phyloP scores from a whole-genome alignment of 1,140 invertebrate genomes.

The Stegodyphus dumicola region DNA sequence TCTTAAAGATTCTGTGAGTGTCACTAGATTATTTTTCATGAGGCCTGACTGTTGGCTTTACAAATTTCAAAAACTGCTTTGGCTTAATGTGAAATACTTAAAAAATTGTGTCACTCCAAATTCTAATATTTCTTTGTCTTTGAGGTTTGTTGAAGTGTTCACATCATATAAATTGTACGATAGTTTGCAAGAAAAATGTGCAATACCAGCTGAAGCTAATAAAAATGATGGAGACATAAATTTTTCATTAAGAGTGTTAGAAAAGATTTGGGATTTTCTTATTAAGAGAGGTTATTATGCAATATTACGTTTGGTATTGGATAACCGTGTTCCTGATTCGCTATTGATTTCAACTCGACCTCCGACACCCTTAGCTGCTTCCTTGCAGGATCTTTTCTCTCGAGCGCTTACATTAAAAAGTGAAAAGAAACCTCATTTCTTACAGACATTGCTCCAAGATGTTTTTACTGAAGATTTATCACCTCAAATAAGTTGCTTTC shows the following conservation, averaged over 20 bases:
- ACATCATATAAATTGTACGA: constrained; percentile 51
- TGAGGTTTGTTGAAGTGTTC: constrained; percentile 62
- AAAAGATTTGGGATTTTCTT: constrained; percentile 61
- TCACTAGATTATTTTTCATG: constrained; percentile 6
- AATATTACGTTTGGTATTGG: constrained; percentile 41
- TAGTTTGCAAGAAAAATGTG: constrained; percentile 13
- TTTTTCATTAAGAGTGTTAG: constrained; percentile 6
- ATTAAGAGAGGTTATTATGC: constrained; percentile 73
- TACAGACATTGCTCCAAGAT: constrained; percentile 68
- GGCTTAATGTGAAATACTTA: constrained; percentile 45
- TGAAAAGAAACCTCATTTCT: constrained; percentile 46
- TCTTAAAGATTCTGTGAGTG: constrained; percentile 12
- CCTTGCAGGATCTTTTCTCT: constrained; percentile 80
- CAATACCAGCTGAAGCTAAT: neutral
- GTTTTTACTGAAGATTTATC: constrained; percentile 32
- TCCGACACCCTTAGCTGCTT: constrained; percentile 80
- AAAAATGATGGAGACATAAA: neutral
- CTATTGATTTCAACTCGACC: constrained; percentile 79
- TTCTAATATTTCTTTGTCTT: constrained; percentile 48
- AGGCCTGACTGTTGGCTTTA: constrained; percentile 19
- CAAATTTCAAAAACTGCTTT: constrained; percentile 51
- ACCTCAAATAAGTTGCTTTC: constrained; percentile 34
- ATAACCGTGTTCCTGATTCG: constrained; percentile 69
- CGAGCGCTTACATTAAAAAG: constrained; percentile 73
- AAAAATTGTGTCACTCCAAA: constrained; percentile 35